Evolutionary conservation across 2,797 vertebrate species (phyloP), one percentile per base, ranked within the genome.

Genomic region (Alosa sapidissima): DNA sequence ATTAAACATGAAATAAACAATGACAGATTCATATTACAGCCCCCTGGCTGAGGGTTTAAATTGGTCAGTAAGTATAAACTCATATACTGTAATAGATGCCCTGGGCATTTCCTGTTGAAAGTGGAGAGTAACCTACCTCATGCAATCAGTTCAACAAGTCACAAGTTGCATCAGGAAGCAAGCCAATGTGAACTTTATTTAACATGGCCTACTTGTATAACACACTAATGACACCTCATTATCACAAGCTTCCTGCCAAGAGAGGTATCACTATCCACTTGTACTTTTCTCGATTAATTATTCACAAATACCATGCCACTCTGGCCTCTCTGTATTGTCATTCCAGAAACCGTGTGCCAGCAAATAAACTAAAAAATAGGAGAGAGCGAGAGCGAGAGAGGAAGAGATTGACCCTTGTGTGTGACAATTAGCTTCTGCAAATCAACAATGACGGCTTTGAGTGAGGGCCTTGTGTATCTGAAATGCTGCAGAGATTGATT

Each of bases 401-500:
- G 21, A 21, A 55, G 16, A 19, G 54, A 55, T 55, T 68, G 24
- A 14, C 52, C 54, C n/a, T 41, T 41, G 5, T 41, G 16, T 16
- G 21, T 10, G 21, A 10, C 36, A 2, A 28, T 55, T 16, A 47
- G 55, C 9, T 62, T 24, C 28, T 28, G 78, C 62, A 19, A 81
- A 85, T 14, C 58, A 51, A 85, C 81, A 28, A 28, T 85, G 84
- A 24, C 78, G 49, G 78, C 81, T 81, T 55, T 85, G 28, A 14
- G 13, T 5, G 65, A 8, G 28, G 58, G 65, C 33, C 81, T 81
- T 14, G 47, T 68, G 33, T 84, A 47, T 68, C 62, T 72, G 55
- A 3, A 54, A 9, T 75, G 58, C 41, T 48, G 45, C 62, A 7
- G 54, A 81, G 84, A 85, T 85, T 65, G 84, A 85, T 85, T 81